phyloP scores from a whole-genome alignment of 1,140 invertebrate genomes.

The Drosophila sucinea region DNA sequence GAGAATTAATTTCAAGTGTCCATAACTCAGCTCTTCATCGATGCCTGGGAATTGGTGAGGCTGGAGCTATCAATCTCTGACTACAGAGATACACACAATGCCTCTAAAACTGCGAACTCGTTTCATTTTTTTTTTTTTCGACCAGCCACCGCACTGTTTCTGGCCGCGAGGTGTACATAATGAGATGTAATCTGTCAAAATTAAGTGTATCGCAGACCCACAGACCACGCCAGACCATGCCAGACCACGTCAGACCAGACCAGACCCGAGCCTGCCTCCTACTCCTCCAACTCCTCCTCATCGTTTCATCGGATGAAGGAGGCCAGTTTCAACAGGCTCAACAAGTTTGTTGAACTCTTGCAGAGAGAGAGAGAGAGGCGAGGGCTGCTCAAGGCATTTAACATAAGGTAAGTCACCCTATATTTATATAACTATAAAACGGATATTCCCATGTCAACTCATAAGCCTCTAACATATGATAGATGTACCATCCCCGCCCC shows the following conservation, averaged over 20 bases:
- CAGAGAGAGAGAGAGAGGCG: slow-evolving; percentile 8
- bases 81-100: slow-evolving; percentile 26
- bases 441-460: slow-evolving; percentile 74
- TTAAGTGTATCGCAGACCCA: slow-evolving; percentile 72
- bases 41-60: slow-evolving; percentile 21
- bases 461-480: slow-evolving; percentile 66
- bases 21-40: slow-evolving; percentile 54
- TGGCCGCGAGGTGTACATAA: slow-evolving; percentile 75
- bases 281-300: neutral
- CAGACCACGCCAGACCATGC: slow-evolving; percentile 31
- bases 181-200: slow-evolving; percentile 82
- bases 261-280: slow-evolving; percentile 11
- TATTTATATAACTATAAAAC: slow-evolving; percentile 6
- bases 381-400: slow-evolving; percentile 45
- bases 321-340: slow-evolving; percentile 36
- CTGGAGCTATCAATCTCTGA: slow-evolving; percentile 66
- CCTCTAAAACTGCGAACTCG: slow-evolving; percentile 59
- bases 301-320: slow-evolving; percentile 24
- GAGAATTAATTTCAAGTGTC: slow-evolving; percentile 70
- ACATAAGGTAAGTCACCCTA: slow-evolving; percentile 49
- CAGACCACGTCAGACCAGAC: neutral
- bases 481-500: slow-evolving; percentile 42
- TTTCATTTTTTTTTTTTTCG: slow-evolving; percentile 28
- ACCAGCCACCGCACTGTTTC: slow-evolving; percentile 36
- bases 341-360: slow-evolving; percentile 70